Conservation (phyloP, 2,888 invertebrate genomes). For the Epistrophella euchroma region DNA sequence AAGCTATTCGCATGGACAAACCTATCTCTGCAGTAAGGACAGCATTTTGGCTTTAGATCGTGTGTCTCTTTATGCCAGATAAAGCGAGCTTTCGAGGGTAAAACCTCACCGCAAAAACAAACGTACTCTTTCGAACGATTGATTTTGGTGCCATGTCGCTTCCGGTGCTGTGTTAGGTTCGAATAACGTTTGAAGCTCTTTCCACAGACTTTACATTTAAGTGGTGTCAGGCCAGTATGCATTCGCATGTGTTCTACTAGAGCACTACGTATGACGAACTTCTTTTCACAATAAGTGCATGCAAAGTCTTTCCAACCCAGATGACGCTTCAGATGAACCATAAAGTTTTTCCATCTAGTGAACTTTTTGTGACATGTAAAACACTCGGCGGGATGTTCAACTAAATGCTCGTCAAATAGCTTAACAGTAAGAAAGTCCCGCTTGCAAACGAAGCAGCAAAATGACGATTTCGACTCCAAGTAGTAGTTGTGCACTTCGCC, state of each 20-base stretch:
- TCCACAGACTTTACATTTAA: slow-evolving; percentile 92
- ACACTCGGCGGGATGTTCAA: slow-evolving; percentile 92
- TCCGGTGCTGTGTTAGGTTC: slow-evolving; percentile 93
- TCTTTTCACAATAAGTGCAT: slow-evolving; percentile 92
- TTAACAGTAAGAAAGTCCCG: slow-evolving; percentile 88
- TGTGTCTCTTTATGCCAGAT: slow-evolving; percentile 95
- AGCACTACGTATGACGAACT: slow-evolving; percentile 92
- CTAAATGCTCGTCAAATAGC: slow-evolving; percentile 89
- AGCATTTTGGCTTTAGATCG: slow-evolving; percentile 92
- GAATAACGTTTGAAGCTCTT: slow-evolving; percentile 92
- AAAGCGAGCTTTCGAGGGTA: slow-evolving; percentile 93
- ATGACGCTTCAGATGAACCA: slow-evolving; percentile 92
- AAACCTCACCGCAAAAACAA: slow-evolving; percentile 91
- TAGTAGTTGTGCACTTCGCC: slow-evolving; percentile 81
- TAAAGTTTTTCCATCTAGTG: slow-evolving; percentile 89
- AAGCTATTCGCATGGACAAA: slow-evolving; percentile 93
- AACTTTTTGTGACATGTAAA: slow-evolving; percentile 92
- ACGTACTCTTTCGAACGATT: slow-evolving; percentile 89
- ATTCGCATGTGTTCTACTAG: slow-evolving; percentile 92
- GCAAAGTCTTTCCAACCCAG: slow-evolving; percentile 89
- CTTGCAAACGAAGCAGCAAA: slow-evolving; percentile 87
- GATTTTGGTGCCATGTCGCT: slow-evolving; percentile 90
- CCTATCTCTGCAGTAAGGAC: slow-evolving; percentile 93
- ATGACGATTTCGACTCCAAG: slow-evolving; percentile 81
- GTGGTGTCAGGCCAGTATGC: slow-evolving; percentile 92